phyloP scores from a whole-genome alignment of 2,888 invertebrate species.

The Drosophila mulleri region DNA sequence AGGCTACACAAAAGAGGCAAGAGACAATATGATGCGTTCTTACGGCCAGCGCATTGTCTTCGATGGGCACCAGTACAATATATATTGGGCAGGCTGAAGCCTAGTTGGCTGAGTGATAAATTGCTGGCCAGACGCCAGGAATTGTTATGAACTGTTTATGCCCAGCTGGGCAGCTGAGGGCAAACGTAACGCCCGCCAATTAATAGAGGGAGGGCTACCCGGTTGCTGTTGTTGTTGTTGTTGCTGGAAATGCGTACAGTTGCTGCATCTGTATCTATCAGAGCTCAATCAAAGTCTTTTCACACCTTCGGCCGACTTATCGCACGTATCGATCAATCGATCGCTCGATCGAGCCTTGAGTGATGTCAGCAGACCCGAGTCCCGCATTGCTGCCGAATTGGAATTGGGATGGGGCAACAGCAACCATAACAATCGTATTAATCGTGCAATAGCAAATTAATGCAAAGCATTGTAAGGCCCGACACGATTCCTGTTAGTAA shows the following conservation, averaged over 20 bases:
- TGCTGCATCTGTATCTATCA: conserved; percentile 38
- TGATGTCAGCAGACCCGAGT: conserved; percentile 42
- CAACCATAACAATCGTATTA: conserved; percentile 65
- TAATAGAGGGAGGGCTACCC: conserved; percentile 22
- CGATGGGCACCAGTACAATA: conserved; percentile 3
- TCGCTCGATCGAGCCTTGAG: not conserved
- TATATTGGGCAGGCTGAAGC: conserved; percentile 10
- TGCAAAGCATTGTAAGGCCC: conserved; percentile 67
- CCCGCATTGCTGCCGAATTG: conserved; percentile 34
- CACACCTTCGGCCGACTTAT: conserved; percentile 68
- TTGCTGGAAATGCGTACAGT: conserved; percentile 42
- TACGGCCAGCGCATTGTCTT: conserved; percentile 32
- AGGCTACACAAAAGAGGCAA: conserved; percentile 22
- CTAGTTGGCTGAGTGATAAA: conserved; percentile 76
- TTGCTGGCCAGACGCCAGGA: conserved; percentile 57
- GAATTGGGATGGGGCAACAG: conserved; percentile 14
- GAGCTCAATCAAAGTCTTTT: conserved; percentile 68
- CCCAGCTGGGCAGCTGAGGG: conserved; percentile 49
- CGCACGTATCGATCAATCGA: conserved; percentile 51
- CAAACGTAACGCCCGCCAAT: conserved; percentile 64
- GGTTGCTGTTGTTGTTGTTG: not conserved
- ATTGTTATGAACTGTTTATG: conserved; percentile 77
- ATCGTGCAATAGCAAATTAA: conserved; percentile 70
- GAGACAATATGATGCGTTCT: conserved; percentile 40
- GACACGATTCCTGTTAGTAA: conserved; percentile 79